Evolutionary conservation across 2,888 invertebrate species (phyloP).

Genomic region (Ormyrus rosae): DNA sequence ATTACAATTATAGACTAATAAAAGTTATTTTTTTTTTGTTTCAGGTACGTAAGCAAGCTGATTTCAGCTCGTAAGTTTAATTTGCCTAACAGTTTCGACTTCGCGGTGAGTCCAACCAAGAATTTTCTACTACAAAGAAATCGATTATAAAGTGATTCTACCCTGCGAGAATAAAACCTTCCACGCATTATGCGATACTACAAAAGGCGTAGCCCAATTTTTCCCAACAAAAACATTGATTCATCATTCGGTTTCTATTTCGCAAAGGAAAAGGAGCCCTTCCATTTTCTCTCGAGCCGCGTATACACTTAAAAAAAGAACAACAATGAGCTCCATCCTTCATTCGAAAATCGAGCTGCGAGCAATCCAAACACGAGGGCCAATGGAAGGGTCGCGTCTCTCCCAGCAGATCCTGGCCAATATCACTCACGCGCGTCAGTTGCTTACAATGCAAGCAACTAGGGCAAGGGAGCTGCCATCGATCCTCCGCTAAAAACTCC

Average conservation of each 20-base stretch:
- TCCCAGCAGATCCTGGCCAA: background rate
- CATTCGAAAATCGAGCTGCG: background rate
- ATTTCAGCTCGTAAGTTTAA: background rate
- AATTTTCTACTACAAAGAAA: no score
- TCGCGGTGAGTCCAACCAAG: slow-evolving; percentile 11
- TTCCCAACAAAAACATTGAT: no score
- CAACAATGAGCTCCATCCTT: slow-evolving; percentile 3
- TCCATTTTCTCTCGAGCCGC: no score
- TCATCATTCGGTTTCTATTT: no score
- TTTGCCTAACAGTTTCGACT: background rate
- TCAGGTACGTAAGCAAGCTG: slow-evolving; percentile 39
- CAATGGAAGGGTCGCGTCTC: background rate
- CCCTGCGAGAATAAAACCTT: no score
- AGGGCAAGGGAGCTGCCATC: slow-evolving; percentile 24
- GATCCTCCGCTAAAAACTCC: slow-evolving; percentile 44
- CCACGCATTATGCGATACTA: no score
- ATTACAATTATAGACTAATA: background rate
- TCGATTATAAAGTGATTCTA: no score
- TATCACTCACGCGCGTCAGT: slow-evolving; percentile 37
- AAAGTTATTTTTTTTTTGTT: slow-evolving; percentile 27
- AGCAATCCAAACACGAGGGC: slow-evolving; percentile 7
- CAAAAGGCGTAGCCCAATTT: no score
- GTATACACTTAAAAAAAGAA: background rate
- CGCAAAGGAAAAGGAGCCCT: no score
- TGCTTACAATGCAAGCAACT: background rate